Base-by-base conservation (phyloP, 2,113 vertebrate species). In the Prochilodus magdalenae region DNA sequence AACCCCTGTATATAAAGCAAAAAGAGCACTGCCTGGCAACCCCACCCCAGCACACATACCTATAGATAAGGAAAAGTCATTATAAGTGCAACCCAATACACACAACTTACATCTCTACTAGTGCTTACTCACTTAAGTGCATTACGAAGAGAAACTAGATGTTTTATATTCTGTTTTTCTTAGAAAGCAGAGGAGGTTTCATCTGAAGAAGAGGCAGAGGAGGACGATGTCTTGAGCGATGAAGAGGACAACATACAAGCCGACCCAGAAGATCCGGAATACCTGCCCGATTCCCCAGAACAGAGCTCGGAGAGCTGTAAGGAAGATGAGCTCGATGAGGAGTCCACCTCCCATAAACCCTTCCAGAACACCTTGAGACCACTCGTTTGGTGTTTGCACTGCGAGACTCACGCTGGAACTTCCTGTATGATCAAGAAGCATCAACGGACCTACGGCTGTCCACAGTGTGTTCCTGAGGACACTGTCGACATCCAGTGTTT, bases 371-470 rank as follows among this genome's bases (percentile, higher is more conserved):
- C 33, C 20, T 12, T 40, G 7, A n/a, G 66, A 44, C 66, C 66
- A 11, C 20, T 44, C 13, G 36, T 44, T 44, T 70, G 66, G 66
- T 70, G 66, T 44, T 14, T 70, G 66, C 20, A 70, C 66, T 70
- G 66, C 14, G 33, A 70, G 36, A 36, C 36, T 24, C 66, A 44
- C 20, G 66, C 36, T 14, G 66, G 36, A 44, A 44, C 40, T 24
- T 40, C 40, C 13, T 70, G 66, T 14, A 70, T 26, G 20, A 44
- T 15, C 14, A 70, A 44, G 66, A 22, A 40, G 0, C 66, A 70
- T 36, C 33, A 44, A 70, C 44, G 33, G 66, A 10, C 44, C 66
- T 70, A 70, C 24, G 33, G 66, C 20, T 70, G 66, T 70, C 66
- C 36, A 13, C 18, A 24, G 33, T 70, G 66, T 14, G 36, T 70